A percentile compares a stretch with the other conserved stretches of the same genome.
Conservation (phyloP, 2,113 vertebrate species). For the Procavia capensis region DNA sequence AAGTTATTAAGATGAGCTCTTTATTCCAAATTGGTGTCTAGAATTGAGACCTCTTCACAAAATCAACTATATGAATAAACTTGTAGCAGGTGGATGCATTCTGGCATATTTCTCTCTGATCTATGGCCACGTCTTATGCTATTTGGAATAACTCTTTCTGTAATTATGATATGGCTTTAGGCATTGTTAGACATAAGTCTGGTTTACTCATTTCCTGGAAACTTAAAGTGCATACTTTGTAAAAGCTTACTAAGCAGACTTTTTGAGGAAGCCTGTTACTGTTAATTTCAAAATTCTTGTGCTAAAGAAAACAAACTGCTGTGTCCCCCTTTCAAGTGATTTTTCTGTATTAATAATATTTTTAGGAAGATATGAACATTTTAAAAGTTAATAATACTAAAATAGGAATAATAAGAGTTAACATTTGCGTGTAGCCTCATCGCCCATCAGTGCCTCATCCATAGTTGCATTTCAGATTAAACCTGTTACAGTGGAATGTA, state of each 20-base stretch:
- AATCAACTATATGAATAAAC: neutral
- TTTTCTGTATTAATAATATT: slow-evolving; percentile 10
- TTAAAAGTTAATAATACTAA: slow-evolving; percentile 51
- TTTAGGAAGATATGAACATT: slow-evolving; percentile 42
- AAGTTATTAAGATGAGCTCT: neutral
- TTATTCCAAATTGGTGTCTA: neutral
- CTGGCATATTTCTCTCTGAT: slow-evolving; percentile 8
- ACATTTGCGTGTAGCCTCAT: neutral
- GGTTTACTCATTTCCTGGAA: neutral
- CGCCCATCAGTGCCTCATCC: neutral
- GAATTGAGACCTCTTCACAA: neutral
- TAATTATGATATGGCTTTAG: neutral
- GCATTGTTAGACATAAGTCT: neutral
- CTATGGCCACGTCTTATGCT: neutral
- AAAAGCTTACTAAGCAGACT: neutral
- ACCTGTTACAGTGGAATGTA: slow-evolving; percentile 20
- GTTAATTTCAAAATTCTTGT: neutral
- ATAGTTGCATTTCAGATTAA: slow-evolving; percentile 32
- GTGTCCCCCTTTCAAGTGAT: neutral
- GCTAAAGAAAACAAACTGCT: neutral
- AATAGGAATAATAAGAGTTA: slow-evolving; percentile 26
- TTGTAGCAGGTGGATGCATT: neutral
- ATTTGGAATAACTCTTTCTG: neutral
- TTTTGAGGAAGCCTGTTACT: neutral
- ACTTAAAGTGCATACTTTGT: neutral